Base-by-base conservation (phyloP, 2,797 vertebrate genomes). In the Catharus ustulatus region DNA sequence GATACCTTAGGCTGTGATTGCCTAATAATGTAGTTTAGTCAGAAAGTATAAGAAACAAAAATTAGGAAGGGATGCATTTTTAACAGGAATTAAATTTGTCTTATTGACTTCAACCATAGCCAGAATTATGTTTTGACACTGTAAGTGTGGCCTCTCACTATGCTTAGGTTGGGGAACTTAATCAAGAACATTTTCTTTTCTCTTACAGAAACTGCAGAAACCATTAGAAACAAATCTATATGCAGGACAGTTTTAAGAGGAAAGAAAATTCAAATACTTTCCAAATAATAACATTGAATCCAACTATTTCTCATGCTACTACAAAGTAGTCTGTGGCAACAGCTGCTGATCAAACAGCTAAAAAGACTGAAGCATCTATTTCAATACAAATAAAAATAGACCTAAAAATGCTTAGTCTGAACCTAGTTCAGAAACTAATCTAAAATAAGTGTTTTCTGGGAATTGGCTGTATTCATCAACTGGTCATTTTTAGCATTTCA, bases 371-470 rank as follows among this genome's bases (percentile, higher is more conserved):
- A 95, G 46, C 77, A 82, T 95, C 72, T 90, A 92, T 94, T 96
- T 95, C 55, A 90, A 90, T 36, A 54, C 51, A 85, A 93, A 88
- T 82, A 92, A 93, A 95, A 94, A 94, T 96, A 94, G 84, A 91
- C 30, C 49, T 93, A 80, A 95, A 96, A 94, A 59, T 90, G 85
- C 68, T 95, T 95, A 89, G 62, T 92, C 76, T 84, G 84, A 95
- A 76, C 82, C 67, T 84, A 93, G 81, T 87, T 95, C 88, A 92
- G 84, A 95, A 94, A 91, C 59, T 76, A 91, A 94, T 94, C 86
- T 67, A 64, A n/a, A 66, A 67, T 48, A 21, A 85, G 43, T 62
- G 34, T 88, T 55, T 96, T 93, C 68, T 96, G 86, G 69, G 57
- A 92, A 76, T 59, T 74, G 69, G 52, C 61, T 86, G 68, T 81